Base-by-base conservation (phyloP, 2,797 vertebrate species). In the Phrynocephalus forsythii region DNA sequence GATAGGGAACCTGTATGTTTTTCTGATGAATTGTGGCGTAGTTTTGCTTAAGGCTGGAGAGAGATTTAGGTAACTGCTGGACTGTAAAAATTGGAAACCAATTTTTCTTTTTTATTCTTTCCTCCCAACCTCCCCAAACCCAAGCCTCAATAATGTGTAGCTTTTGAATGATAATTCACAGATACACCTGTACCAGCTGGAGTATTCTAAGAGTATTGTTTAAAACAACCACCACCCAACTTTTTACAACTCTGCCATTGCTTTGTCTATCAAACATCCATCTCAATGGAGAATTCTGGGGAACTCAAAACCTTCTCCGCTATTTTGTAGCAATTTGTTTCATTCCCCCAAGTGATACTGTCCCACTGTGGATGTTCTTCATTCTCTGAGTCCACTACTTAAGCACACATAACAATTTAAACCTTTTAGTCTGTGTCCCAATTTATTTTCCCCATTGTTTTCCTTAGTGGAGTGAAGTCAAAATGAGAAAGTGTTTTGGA, bases 361-460 rank as follows among this genome's bases (percentile, higher is more conserved):
- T 18, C 10, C 44, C 26, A 9, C 5, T 76, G 75, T 50, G 75
- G 20, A 6, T 77, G 7, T 24, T 52, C 13, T 48, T 48, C 26
- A 13, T 52, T 9, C 52, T 56, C 52, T 56, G 52, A 75, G 76
- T 28, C 13, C 28, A 26, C 11, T 78, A 50, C 15, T 52, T 50
- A 28, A 13, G 44, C 86, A 90, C 84, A 76, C 60, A 91, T 87
- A 60, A n/a, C 60, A 75, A 82, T 89, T 92, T 93, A 92, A 92
- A 90, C 90, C 6, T 9, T 44, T 82, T 13, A 56, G 52, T 56
- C 52, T 56, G 52, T 56, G 13, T 56, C 8, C 26, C n/a, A 52
- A 71, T 30, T 69, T 20, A 50, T 3, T 52, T 69, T 69, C 16
- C 60, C 38, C 60, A 38, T 66, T 8, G 24, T 66, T 38, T 56